Percentiles rank a stretch among this genome's conserved stretches.
Conservation (phyloP, 1,140 invertebrate species). For the Papilio machaon region DNA sequence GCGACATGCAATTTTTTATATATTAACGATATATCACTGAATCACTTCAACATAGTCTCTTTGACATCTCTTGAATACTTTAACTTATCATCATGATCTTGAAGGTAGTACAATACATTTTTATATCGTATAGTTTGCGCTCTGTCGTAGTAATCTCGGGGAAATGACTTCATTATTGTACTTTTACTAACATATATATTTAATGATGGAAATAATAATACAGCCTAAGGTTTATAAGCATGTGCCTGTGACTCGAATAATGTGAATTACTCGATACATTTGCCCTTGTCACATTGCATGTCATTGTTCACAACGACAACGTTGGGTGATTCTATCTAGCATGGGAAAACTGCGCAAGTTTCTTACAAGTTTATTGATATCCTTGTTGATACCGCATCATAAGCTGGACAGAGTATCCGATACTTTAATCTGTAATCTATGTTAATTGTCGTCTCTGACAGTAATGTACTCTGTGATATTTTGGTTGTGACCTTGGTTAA, state of each 20-base stretch:
- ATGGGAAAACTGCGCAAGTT: constrained; percentile 50
- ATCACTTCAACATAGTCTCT: too few relatives aligned
- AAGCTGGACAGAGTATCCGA: not conserved
- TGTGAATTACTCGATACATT: constrained; percentile 33
- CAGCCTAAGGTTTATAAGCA: not conserved
- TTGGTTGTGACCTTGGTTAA: not conserved
- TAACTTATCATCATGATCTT: too few relatives aligned
- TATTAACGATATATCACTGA: too few relatives aligned
- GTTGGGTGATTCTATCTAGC: constrained; percentile 45
- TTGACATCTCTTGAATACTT: too few relatives aligned
- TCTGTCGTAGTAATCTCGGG: not conserved
- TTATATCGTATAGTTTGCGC: too few relatives aligned
- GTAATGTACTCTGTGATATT: not conserved
- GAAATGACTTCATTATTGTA: not conserved
- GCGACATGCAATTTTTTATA: too few relatives aligned
- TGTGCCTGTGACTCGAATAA: constrained; percentile 6
- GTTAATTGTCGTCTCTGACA: not conserved
- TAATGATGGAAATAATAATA: constrained; percentile 21
- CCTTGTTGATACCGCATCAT: constrained; percentile 29
- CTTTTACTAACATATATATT: constrained; percentile 7
- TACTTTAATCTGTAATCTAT: not conserved
- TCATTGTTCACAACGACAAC: constrained; percentile 44
- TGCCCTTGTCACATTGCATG: constrained; percentile 44
- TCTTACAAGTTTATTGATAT: constrained; percentile 35
- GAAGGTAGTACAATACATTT: too few relatives aligned